Base-by-base conservation (phyloP, 2,888 invertebrate genomes). In the Leptopterna dolabrata region DNA sequence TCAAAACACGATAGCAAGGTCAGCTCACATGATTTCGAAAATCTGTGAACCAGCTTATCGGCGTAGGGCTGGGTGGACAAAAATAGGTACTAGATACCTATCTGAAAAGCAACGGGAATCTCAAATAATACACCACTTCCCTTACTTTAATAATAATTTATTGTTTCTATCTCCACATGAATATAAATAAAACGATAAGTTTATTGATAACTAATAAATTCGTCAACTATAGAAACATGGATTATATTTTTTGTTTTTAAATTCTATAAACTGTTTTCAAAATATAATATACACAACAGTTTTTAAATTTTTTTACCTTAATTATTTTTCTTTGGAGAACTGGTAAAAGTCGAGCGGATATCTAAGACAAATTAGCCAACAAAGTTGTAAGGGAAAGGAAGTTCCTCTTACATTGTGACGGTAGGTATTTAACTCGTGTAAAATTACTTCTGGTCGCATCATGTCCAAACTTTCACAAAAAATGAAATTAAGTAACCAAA, bases 171-270 rank as follows among this genome's bases (percentile, higher is more conserved):
- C 76, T 76, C 76, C 85, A 85, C 85, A 85, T 85, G 73, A 85
- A 85, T 85, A 85, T 85, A 85, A 85, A 85, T 85, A 85, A 85
- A 85, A 85, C 85, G 85, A 76, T 85, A 85, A 73, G 85, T 85
- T 85, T 55, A 85, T 73, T 85, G 85, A 85, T 85, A 85, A 85
- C 73, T 76, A 85, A 85, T 85, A 85, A 85, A 85, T 85, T 85
- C 85, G 85, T 85, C 85, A 85, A 85, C 85, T 85, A 85, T 85
- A 85, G 85, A 85, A 85, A 85, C 85, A 85, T 85, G 85, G 85
- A 85, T 85, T 85, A 85, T 85, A 85, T 73, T 71, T 76, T 70
- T 73, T 45, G 30, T 85, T 71, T 70, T 83, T 73, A 45, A 27
- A 76, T 85, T 85, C 41, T 85, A 71, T 85, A 29, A 71, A 85